Percentiles rank a stretch among this genome's conserved stretches.
Evolutionary conservation across 2,888 invertebrate species (phyloP).

Genomic region (Fragum fragum): DNA sequence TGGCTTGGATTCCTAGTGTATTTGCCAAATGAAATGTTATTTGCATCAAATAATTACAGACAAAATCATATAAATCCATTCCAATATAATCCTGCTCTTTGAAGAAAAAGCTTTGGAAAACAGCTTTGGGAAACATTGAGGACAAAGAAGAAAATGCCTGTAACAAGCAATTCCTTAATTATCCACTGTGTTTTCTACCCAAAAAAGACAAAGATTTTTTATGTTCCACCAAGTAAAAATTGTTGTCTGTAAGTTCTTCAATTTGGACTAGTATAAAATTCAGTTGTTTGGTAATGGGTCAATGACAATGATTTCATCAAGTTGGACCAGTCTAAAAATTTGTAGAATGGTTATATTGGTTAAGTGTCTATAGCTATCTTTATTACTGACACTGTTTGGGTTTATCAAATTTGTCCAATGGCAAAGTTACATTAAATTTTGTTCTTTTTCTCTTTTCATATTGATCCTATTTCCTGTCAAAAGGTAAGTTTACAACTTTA

Average conservation of each 20-base stretch:
- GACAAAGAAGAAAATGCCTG: constrained; percentile 10
- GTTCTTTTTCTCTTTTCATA: constrained; percentile 25
- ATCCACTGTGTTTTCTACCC: constrained; percentile 1
- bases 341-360: too few species aligned
- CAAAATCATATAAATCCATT: too few species aligned
- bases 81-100: too few species aligned
- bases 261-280: neutral
- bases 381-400: too few species aligned
- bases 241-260: neutral
- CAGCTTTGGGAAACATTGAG: neutral
- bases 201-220: neutral
- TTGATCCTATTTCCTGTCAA: neutral
- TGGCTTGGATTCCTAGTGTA: too few species aligned
- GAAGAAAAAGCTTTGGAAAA: too few species aligned
- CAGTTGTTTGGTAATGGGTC: neutral
- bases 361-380: too few species aligned
- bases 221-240: neutral
- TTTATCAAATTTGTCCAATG: too few species aligned
- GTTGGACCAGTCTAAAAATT: too few species aligned
- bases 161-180: constrained; percentile 10
- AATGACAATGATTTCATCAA: too few species aligned
- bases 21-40: neutral
- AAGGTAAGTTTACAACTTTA: constrained; percentile 4
- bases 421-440: too few species aligned
- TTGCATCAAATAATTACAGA: too few species aligned